A percentile compares a stretch with the other conserved stretches of the same genome.
Conservation (phyloP, 64 coral and sea anemone genomes). For the Acropora tenuis region DNA sequence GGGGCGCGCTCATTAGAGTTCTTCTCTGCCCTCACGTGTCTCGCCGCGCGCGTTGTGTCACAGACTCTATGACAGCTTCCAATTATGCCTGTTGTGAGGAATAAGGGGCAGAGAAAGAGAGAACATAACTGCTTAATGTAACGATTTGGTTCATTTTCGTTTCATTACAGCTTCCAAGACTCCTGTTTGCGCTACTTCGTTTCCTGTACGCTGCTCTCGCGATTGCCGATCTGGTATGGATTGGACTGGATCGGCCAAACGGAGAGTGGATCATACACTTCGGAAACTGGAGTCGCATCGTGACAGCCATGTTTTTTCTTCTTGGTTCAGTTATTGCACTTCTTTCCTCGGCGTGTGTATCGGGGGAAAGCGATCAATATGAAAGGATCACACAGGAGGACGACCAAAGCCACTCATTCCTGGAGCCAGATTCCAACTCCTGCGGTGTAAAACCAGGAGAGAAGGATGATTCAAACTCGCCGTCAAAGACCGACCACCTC, state of each 20-base stretch:
- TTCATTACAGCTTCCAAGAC: constrained; percentile 53
- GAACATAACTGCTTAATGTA: not conserved
- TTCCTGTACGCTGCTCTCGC: constrained; percentile 19
- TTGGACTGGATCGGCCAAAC: constrained; percentile 27
- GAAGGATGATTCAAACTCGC: constrained; percentile 10
- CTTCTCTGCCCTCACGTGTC: too few species aligned
- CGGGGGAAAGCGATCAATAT: constrained; percentile 3
- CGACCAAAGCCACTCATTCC: not conserved
- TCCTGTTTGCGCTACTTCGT: constrained; percentile 38
- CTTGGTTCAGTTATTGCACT: constrained; percentile 51
- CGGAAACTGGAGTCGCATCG: constrained; percentile 38
- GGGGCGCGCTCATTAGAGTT: too few species aligned
- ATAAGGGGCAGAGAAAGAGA: too few species aligned
- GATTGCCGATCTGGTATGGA: constrained; percentile 16
- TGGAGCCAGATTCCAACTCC: constrained; percentile 28
- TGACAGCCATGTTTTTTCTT: constrained; percentile 52
- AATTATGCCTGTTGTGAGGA: too few species aligned
- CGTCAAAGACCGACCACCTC: not conserved
- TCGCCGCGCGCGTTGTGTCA: too few species aligned
- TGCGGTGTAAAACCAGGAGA: constrained; percentile 61
- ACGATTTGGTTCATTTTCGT: not conserved
- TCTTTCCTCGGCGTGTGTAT: constrained; percentile 22
- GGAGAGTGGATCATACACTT: constrained; percentile 48
- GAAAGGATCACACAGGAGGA: not conserved
- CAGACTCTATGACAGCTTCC: too few species aligned